These are phyloP conservation scores for Diarsia mendica DNA, from an alignment of 2,888 invertebrate genomes.

Conservation along the genomic window DNA sequence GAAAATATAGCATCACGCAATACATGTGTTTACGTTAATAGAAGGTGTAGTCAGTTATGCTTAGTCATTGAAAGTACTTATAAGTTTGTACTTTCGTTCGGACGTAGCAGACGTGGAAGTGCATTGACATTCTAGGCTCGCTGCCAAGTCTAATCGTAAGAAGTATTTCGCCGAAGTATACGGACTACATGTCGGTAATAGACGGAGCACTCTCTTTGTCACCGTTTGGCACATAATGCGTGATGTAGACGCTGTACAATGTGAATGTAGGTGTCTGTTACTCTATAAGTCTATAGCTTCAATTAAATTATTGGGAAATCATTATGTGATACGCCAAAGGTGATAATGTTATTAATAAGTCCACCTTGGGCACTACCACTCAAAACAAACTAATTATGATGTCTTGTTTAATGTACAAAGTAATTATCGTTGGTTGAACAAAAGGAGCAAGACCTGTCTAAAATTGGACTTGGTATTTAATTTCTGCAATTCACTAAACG, in stretches of 20 bases:
- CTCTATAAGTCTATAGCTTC: slow-evolving; percentile 1
- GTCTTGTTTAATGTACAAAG: slow-evolving; percentile 9
- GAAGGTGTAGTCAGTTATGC: slow-evolving; percentile 52
- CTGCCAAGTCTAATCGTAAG: slow-evolving; percentile 72
- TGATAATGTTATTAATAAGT: slow-evolving; percentile 25
- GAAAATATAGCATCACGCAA: slow-evolving; percentile 65
- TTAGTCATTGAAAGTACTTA: slow-evolving; percentile 52
- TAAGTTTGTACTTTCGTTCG: slow-evolving; percentile 54
- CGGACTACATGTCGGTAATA: slow-evolving; percentile 57
- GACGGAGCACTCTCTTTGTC: slow-evolving; percentile 52
- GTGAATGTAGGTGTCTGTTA: slow-evolving; percentile 33
- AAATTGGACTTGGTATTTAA: slow-evolving; percentile 9
- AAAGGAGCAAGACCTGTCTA: background rate
- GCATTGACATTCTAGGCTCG: slow-evolving; percentile 71
- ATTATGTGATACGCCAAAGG: slow-evolving; percentile 14
- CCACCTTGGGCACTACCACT: background rate
- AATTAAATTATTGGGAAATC: slow-evolving; percentile 11
- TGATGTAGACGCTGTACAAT: slow-evolving; percentile 29
- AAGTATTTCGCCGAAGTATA: slow-evolving; percentile 65
- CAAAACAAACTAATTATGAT: slow-evolving; percentile 4
- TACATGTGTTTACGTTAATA: slow-evolving; percentile 60
- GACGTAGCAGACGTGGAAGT: slow-evolving; percentile 63
- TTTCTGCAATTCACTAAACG: slow-evolving; percentile 28
- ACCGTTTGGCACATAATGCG: slow-evolving; percentile 54
- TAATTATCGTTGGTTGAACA: slow-evolving; percentile 3